Evolutionary conservation across 2,888 invertebrate species (phyloP).

Genomic region (Ecdyonurus torrentis): DNA sequence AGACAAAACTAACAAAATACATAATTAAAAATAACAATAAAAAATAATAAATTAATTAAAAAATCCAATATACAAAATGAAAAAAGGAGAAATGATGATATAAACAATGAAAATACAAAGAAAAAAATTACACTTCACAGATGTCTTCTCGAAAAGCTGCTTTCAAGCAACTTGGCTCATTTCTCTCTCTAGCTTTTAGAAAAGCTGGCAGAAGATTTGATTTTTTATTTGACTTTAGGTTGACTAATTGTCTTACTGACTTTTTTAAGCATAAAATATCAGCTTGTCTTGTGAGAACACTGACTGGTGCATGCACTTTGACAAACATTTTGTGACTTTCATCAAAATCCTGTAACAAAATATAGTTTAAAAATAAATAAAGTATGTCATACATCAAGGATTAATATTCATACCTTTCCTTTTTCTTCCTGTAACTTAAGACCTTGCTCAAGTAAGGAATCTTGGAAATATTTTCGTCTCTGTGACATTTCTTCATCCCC

Average conservation of each 20-base stretch:
- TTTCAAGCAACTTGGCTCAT: background rate
- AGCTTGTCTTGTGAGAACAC: background rate
- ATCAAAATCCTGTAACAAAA: background rate
- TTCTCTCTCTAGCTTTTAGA: background rate
- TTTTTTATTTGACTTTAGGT: background rate
- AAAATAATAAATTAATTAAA: background rate
- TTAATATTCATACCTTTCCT: background rate
- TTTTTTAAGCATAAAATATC: background rate
- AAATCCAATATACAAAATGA: background rate
- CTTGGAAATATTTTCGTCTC: background rate
- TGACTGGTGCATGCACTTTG: background rate
- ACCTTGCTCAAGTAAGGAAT: background rate
- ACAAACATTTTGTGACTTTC: background rate
- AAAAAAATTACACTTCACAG: background rate
- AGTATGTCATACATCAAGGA: background rate
- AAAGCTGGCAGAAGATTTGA: background rate
- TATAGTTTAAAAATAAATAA: background rate
- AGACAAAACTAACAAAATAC: background rate
- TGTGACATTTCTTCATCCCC: background rate
- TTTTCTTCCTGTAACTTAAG: background rate
- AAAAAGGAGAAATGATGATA: too few relatives aligned
- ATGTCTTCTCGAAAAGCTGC: background rate
- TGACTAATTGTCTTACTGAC: background rate
- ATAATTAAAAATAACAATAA: background rate
- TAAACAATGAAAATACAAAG: too few relatives aligned